Conservation (phyloP, 1,140 invertebrate species). For the Orius insidiosus region DNA sequence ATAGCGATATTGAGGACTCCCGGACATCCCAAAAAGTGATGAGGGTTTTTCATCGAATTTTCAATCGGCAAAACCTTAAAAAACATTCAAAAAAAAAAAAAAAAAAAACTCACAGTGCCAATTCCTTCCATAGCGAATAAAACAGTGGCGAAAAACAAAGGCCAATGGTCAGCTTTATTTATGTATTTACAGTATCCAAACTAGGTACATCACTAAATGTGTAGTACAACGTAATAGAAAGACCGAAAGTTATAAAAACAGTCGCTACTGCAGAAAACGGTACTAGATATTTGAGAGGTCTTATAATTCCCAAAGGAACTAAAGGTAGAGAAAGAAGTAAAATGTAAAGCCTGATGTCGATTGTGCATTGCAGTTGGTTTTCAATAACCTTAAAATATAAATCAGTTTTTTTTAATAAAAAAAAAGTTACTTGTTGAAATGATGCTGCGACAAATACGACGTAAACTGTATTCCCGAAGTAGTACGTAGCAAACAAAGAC, state of each 20-base stretch:
- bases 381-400: conserved; percentile 32
- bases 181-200: conserved; percentile 9
- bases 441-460: conserved; percentile 51
- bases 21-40: conserved; percentile 57
- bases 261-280: conserved; percentile 40
- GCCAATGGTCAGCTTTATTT: conserved; percentile 13
- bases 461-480: conserved; percentile 51
- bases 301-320: conserved; percentile 42
- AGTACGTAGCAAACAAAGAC: conserved; percentile 19
- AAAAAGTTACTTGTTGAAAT: conserved; percentile 38
- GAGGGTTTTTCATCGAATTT: conserved; percentile 72
- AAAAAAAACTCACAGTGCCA: conserved; percentile 32
- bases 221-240: conserved; percentile 51
- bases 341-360: conserved; percentile 33
- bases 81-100: neutral
- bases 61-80: conserved; percentile 68
- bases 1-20: conserved; percentile 78
- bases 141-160: conserved; percentile 33
- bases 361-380: conserved; percentile 21
- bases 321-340: conserved; percentile 37
- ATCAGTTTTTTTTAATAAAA: neutral
- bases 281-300: conserved; percentile 38
- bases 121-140: conserved; percentile 66
- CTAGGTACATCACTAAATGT: conserved; percentile 31
- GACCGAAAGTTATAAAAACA: conserved; percentile 26